Base-by-base conservation (phyloP, 2,113 vertebrate species). In the Scomber colias region DNA sequence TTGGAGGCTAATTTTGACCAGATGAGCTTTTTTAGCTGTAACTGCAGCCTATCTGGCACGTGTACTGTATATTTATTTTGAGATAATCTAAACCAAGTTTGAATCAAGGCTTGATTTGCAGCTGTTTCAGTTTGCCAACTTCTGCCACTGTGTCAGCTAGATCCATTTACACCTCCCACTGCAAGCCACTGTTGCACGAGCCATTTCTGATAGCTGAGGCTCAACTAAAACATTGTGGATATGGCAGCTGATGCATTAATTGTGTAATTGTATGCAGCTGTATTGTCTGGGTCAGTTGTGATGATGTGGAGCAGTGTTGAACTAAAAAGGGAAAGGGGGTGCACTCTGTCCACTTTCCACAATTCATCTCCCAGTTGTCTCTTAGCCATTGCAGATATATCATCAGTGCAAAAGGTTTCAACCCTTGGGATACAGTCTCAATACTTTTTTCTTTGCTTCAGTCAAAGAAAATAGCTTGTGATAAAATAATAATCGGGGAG, bases 221-320 rank as follows among this genome's bases (percentile, higher is more conserved):
- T 87, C 67, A 89, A 88, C 59, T 82, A 65, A 90, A 88, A 89
- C 80, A 86, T 48, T 57, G 54, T 4, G 63, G 55, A 71, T 80
- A 81, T 81, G 83, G 86, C 84, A 87, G 88, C 86, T 89, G 84
- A 89, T 71, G 81, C 71, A 83, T 81, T 90, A 90, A 90, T 91
- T 90, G 83, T 75, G 77, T 92, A 92, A 93, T 80, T 89, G 83
- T 27, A 40, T 50, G 80, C 92, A 94, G 87, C 83, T 94, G 91
- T 73, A 79, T 85, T 79, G 86, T 84, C 80, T 84, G 69, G 86
- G 79, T 88, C 79, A 84, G 57, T 86, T 82, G 75, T 64, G 65
- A 89, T 86, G 82, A 81, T 80, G 85, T 83, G 76, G 61, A 71
- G n/a, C 56, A 48, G 54, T 65, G 75, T 76, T 17, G 14, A 46